Base-by-base conservation (phyloP, 2,113 vertebrate genomes). In the Lagenorhynchus albirostris region DNA sequence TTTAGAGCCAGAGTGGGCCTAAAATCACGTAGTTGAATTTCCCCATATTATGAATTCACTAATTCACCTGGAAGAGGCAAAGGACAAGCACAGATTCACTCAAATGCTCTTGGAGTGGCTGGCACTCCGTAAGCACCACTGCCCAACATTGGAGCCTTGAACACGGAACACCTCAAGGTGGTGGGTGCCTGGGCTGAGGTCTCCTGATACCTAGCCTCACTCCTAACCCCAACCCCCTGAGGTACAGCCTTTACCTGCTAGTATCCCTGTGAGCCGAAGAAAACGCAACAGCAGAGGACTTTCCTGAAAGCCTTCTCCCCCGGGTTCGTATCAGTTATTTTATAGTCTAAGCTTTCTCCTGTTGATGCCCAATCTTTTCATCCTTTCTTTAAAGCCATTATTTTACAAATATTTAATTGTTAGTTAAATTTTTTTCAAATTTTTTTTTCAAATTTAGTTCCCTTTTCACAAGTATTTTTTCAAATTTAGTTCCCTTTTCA, bases 361-460 rank as follows among this genome's bases (percentile, higher is more conserved):
- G 47, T 15, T 38, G 47, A 33, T 1, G 8, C 17, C 68, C 62
- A 71, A 58, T 86, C 6, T 20, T 36, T 62, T 62, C 31, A 33
- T 15, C 38, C 11, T n/a, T 47, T 65, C 18, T 25, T 31, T 44
- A 25, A 84, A 79, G 21, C 47, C 8, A 17, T 53, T 55, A 55
- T 89, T 80, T 71, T 89, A 73, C 63, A 89, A 87, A 80, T 65
- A 62, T 23, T 70, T 89, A 29, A 63, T 47, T 91, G 67, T 15
- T 70, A 33, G 31, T 36, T 41, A 38, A 38, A 38, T 38, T 38
- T 38, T 38, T 38, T 38, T 38, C 38, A 38, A 38, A 14, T 11
- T 15, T 62, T 67, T 55, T 18, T 31, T 29, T 15, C 11, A 68
- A 44, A 83, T 55, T 67, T 41, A 71, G 38, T 73, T 87, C 33